Evolutionary conservation across 2,113 vertebrate species (phyloP).

Genomic region (Cephalopholis sonnerati): DNA sequence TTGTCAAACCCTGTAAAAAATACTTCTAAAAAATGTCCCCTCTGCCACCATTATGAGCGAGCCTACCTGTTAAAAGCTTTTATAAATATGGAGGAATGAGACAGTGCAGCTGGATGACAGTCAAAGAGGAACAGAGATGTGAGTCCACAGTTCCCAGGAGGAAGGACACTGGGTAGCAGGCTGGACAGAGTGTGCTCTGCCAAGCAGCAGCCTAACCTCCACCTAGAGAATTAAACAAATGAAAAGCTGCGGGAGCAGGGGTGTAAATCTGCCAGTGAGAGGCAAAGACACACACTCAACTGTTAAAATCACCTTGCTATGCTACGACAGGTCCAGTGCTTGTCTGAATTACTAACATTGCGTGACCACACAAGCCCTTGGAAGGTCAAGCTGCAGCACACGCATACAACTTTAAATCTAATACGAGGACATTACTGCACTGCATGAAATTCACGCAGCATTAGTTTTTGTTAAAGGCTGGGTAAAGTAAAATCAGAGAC

Average conservation of each 20-base stretch:
- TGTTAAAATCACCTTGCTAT: conserved; percentile 59
- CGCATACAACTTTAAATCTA: conserved; percentile 24
- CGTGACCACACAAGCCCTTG: conserved; percentile 14
- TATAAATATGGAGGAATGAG: conserved; percentile 40
- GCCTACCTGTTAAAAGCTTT: conserved; percentile 32
- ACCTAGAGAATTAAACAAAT: conserved; percentile 81
- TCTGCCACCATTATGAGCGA: conserved; percentile 21
- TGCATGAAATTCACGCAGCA: not conserved
- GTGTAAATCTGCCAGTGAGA: conserved; percentile 77
- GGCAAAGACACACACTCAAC: conserved; percentile 57
- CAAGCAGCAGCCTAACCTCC: conserved; percentile 67
- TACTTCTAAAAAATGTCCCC: not conserved
- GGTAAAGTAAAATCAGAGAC: too few species aligned
- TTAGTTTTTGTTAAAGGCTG: not conserved
- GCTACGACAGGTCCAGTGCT: conserved; percentile 23
- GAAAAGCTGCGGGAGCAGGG: conserved; percentile 69
- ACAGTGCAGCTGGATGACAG: conserved; percentile 36
- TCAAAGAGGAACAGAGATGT: conserved; percentile 38
- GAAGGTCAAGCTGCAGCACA: conserved; percentile 34
- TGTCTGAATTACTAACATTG: conserved; percentile 38
- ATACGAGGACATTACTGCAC: not conserved
- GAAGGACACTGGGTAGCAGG: conserved; percentile 53
- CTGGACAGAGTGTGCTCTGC: conserved; percentile 58
- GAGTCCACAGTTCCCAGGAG: conserved; percentile 38
- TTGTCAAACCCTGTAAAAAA: conserved; percentile 35